These are phyloP conservation scores for Tenthredo scrophulariae DNA, from an alignment of 2,888 invertebrate genomes.

Conservation along the genomic window DNA sequence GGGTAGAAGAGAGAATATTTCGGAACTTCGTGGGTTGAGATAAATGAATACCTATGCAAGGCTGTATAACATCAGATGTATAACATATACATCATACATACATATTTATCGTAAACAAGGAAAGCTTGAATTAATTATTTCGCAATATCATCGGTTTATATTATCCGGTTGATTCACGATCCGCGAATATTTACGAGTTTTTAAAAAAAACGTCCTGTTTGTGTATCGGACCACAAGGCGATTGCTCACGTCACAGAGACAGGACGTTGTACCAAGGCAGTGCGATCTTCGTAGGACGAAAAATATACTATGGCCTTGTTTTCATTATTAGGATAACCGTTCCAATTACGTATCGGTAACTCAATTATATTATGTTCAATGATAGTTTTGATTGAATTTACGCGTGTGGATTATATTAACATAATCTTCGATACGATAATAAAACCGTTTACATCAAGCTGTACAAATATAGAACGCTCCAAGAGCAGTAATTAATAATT, in stretches of 20 bases:
- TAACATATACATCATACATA: background rate
- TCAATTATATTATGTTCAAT: slow-evolving; percentile 14
- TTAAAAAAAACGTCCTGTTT: slow-evolving; percentile 25
- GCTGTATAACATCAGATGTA: background rate
- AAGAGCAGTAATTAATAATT: slow-evolving; percentile 11
- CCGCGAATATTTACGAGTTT: background rate
- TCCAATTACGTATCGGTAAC: background rate
- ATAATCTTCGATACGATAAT: background rate
- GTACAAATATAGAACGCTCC: background rate
- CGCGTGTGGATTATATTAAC: background rate
- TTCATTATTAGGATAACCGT: slow-evolving; percentile 1
- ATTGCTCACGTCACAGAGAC: slow-evolving; percentile 34
- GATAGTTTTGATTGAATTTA: background rate
- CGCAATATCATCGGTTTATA: slow-evolving; percentile 8
- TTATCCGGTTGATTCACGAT: background rate
- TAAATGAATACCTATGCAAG: background rate
- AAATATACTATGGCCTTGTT: slow-evolving; percentile 10
- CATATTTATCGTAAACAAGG: slow-evolving; percentile 13
- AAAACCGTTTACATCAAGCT: background rate
- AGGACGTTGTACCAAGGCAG: background rate
- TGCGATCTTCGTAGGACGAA: slow-evolving; percentile 8
- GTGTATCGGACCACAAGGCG: slow-evolving; percentile 22
- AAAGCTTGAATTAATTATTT: slow-evolving; percentile 8
- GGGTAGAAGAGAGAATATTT: background rate
- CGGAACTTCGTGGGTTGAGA: background rate